These are phyloP conservation scores for Mergus octosetaceus DNA, from an alignment of 2,797 vertebrate genomes.

Conservation along the genomic window DNA sequence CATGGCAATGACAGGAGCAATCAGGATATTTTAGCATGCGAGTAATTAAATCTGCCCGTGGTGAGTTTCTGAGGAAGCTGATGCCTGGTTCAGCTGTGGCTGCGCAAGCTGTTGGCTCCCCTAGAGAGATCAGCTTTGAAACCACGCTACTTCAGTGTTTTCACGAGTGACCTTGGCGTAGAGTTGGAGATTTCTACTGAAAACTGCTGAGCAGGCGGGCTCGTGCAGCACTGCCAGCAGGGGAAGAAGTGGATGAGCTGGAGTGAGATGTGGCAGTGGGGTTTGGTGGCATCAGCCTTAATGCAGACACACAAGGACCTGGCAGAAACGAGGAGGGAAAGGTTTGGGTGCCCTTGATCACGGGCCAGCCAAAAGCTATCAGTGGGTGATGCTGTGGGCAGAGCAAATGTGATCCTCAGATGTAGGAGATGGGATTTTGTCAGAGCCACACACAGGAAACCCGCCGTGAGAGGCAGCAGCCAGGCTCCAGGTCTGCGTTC, in stretches of 20 bases:
- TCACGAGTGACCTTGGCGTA: background rate
- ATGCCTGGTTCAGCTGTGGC: no score
- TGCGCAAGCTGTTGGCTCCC: background rate
- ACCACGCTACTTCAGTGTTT: background rate
- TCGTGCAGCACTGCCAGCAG: background rate
- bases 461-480: background rate
- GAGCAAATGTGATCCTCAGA: background rate
- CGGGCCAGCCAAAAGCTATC: accelerated
- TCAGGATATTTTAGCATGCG: background rate
- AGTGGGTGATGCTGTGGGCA: background rate
- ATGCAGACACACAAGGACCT: accelerated
- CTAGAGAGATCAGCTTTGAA: background rate
- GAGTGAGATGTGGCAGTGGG: accelerated
- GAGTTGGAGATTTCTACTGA: background rate
- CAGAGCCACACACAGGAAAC: accelerated
- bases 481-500: background rate
- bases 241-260: background rate
- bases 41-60: background rate
- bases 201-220: background rate
- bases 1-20: background rate
- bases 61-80: background rate
- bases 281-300: background rate
- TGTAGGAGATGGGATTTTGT: accelerated
- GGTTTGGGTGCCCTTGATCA: background rate
- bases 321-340: background rate